These are phyloP conservation scores for Enchytraeus crypticus DNA, from an alignment of 2,888 invertebrate species.

Conservation along the genomic window DNA sequence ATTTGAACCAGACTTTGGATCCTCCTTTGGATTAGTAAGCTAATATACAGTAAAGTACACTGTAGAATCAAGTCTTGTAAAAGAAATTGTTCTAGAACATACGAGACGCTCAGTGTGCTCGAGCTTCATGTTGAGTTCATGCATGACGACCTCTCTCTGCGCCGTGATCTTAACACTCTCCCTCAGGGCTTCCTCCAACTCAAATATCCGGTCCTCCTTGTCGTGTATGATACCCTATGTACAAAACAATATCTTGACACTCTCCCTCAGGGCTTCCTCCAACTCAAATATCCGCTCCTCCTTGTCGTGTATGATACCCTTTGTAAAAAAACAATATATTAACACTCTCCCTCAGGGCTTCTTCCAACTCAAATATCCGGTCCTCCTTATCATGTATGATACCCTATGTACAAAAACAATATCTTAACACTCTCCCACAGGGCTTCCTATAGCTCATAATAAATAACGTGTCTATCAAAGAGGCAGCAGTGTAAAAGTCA, in stretches of 20 bases:
- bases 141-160: slow-evolving; percentile 48
- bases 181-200: slow-evolving; percentile 73
- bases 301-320: slow-evolving; percentile 40
- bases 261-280: slow-evolving; percentile 75
- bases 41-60: no score
- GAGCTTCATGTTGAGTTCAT: slow-evolving; percentile 48
- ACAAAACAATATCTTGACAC: slow-evolving; percentile 49
- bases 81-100: no score
- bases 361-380: slow-evolving; percentile 69
- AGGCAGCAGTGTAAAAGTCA: no score
- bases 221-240: slow-evolving; percentile 37
- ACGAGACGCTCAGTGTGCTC: slow-evolving; percentile 31
- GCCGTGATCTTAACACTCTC: slow-evolving; percentile 61
- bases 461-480: no score
- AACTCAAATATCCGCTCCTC: slow-evolving; percentile 62
- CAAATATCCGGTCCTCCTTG: slow-evolving; percentile 57
- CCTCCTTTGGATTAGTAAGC: no score
- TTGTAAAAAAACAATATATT: slow-evolving; percentile 38
- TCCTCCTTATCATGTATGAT: slow-evolving; percentile 39
- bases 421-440: no score
- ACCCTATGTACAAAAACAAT: slow-evolving; percentile 28
- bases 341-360: slow-evolving; percentile 71
- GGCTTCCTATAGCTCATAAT: no score
- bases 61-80: no score
- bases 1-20: no score